phyloP scores from a whole-genome alignment of 2,888 invertebrate genomes.

The Microplitis manilae region DNA sequence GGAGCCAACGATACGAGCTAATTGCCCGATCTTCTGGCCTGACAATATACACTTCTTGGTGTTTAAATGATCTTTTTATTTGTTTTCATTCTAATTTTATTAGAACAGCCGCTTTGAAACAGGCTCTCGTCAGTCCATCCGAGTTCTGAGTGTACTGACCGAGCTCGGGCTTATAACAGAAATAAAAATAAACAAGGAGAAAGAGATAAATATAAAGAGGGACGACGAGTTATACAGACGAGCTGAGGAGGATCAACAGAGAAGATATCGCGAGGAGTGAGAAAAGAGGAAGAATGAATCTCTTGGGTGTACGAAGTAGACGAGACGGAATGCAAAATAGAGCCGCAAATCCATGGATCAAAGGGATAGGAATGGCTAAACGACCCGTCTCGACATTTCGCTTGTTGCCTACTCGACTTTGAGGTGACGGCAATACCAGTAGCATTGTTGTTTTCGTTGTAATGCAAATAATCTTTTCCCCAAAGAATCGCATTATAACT shows the following conservation, averaged over 20 bases:
- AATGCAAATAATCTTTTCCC: constrained; percentile 49
- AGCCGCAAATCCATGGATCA: constrained; percentile 64
- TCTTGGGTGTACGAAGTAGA: constrained; percentile 51
- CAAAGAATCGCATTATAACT: constrained; percentile 2
- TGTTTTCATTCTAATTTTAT: constrained; percentile 46
- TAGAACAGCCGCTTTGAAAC: constrained; percentile 6
- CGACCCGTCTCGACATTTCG: constrained; percentile 64
- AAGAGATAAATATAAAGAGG: background rate
- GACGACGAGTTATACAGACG: too few species aligned
- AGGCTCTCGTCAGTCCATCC: background rate
- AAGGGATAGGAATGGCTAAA: constrained; percentile 59
- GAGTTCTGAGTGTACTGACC: constrained; percentile 1
- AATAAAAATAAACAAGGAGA: constrained; percentile 11
- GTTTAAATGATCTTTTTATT: constrained; percentile 37
- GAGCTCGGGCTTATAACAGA: background rate
- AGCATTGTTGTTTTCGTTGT: constrained; percentile 48
- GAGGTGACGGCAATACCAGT: constrained; percentile 20
- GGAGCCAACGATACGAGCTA: constrained; percentile 38
- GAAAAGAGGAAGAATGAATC: constrained; percentile 46
- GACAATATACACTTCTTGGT: constrained; percentile 47
- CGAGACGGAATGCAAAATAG: constrained; percentile 68
- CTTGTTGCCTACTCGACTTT: constrained; percentile 48
- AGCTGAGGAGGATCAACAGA: constrained; percentile 37
- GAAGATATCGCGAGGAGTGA: constrained; percentile 42
- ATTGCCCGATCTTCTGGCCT: constrained; percentile 52